Evolutionary conservation across 2,797 vertebrate genomes (phyloP), one percentile per base, ranked within the genome.

Genomic region (Novumbra hubbsi): DNA sequence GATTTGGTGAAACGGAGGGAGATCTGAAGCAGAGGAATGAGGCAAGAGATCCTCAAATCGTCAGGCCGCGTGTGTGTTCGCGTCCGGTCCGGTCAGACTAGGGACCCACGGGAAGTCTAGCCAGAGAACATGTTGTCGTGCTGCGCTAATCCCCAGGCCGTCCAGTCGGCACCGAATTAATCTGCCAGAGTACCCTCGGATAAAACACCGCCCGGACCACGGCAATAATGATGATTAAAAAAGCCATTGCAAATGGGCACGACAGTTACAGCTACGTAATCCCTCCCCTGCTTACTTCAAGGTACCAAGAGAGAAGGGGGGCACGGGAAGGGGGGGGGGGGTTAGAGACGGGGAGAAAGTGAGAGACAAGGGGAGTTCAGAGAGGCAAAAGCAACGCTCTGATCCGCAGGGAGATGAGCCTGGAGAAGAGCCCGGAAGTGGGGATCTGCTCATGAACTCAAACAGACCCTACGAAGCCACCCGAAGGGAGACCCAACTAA

Each of bases 71-170:
- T 21, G 12, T 11, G 65, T 28, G 19, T 67, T 34, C n/a, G 8
- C n/a, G 32, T 34, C 16, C 17, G 17, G 32, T 34, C n/a, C 5
- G 15, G 67, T 32, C 24, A 48, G 28, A 48, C 38, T 27, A 32
- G 52, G 34, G 68, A 14, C 45, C 12, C 55, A 52, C 12, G 41
- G 63, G 34, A 63, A 68, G 57, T 55, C 45, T 63, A 45, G 71
- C 28, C 49, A 63, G 41, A 66, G 67, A 70, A 62, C 27, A n/a
- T 49, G 78, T 67, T n/a, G 55, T 65, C 64, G 24, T 49, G 21
- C 27, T 14, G 15, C 32, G 32, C 32, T 86, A 81, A 88, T 84
- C 78, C 77, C 52, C 28, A 21, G 9, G 21, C 41, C 76, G 73
- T n/a, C 82, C 78, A 34, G n/a, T 77, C 48, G 30, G 27, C 65